Evolutionary conservation across 2,888 invertebrate genomes (phyloP), one percentile per base, ranked within the genome.

Genomic region (Eueremaeus valkanovi): DNA sequence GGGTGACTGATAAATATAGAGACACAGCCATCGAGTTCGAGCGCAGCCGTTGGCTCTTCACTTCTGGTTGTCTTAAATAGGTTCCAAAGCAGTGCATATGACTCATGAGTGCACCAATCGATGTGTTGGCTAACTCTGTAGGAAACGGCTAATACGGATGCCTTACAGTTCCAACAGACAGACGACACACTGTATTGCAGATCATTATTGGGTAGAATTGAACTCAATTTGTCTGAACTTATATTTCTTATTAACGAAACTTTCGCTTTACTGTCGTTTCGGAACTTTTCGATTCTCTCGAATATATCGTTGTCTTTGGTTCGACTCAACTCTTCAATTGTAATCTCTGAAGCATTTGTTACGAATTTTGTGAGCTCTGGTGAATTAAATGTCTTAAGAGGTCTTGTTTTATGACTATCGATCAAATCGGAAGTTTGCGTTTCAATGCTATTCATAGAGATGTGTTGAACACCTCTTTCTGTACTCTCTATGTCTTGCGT

Each of bases 1-100:
- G 85, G 85, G 79, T 85, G 85, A 79, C 83, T 84, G n/a, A 82
- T 81, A 5, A 84, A 72, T 78, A 82, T 82, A 80, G 83, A 83
- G 18, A 85, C 79, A 80, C 85, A 85, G 75, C 82, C 82, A 21
- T 83, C 79, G 9, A 82, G 80, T 78, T 85, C 85, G 45, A 85
- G 81, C 2, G 79, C 79, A n/a, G 81, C 81, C 76, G 84, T 83
- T 9, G 85, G 84, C 76, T 83, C 83, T 75, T 83, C 82, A 9
- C 21, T 66, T 66, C 9, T 8, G 6, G 33, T 31, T 33, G 81
- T 80, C 73, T 83, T 81, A 63, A 84, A 80, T 18, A 70, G 29
- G 45, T 21, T 70, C 70, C 70, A 70, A 29, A 70, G 42, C 45
- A 70, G n/a, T n/a, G 45, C 45, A 70, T 70, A 70, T 18, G 42